Evolutionary conservation across 2,888 invertebrate species (phyloP).

Genomic region (Chaetogeoica ovagalla): DNA sequence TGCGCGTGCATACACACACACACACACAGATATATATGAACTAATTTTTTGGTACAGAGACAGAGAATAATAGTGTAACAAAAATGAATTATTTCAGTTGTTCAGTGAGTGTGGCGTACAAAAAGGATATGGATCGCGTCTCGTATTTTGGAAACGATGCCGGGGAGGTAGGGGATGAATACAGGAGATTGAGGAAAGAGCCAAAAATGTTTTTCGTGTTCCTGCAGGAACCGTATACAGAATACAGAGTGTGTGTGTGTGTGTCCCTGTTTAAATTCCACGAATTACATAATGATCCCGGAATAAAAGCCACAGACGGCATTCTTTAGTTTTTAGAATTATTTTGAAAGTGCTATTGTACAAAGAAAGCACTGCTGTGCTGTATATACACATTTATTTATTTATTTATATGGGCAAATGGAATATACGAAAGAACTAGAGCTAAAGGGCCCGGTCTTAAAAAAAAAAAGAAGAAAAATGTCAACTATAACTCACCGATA

Average conservation of each 20-base stretch:
- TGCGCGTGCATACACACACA: not conserved
- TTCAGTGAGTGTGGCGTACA: not conserved
- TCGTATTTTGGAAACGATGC: conserved; percentile 22
- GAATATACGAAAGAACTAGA: not conserved
- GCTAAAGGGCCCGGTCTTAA: not conserved
- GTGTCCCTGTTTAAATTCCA: not conserved
- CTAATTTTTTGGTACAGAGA: not conserved
- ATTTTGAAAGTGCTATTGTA: not conserved
- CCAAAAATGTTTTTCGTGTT: conserved; percentile 49
- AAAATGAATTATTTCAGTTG: conserved; percentile 18
- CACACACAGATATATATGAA: not conserved
- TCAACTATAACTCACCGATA: conserved; percentile 1
- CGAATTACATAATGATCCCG: conserved; percentile 10
- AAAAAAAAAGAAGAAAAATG: not conserved
- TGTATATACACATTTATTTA: not conserved
- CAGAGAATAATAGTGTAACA: conserved; percentile 1
- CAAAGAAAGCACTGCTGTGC: not conserved
- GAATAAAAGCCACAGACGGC: conserved; percentile 1
- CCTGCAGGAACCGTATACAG: not conserved
- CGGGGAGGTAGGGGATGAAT: not conserved
- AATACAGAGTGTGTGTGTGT: not conserved
- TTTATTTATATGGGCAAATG: not conserved
- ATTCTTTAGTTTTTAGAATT: conserved; percentile 8
- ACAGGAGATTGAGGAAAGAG: not conserved
- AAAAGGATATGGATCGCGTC: conserved; percentile 22